These are phyloP conservation scores for Macrosoma leucophasiata DNA, from an alignment of 2,888 invertebrate species.

Conservation along the genomic window DNA sequence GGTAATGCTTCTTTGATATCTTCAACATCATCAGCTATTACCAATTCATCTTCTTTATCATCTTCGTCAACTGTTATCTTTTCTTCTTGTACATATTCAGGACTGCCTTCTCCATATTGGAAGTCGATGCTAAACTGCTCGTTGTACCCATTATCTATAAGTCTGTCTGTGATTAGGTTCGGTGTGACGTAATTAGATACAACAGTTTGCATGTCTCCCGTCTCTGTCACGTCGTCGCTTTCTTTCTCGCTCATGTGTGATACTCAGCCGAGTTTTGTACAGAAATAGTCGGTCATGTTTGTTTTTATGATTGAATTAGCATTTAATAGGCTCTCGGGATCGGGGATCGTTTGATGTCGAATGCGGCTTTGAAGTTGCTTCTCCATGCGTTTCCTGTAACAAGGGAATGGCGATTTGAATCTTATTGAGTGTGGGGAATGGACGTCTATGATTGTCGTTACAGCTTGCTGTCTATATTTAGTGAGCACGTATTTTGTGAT, in stretches of 20 bases:
- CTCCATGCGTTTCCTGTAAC: constrained; percentile 59
- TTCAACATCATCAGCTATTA: constrained; percentile 38
- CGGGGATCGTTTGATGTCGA: constrained; percentile 52
- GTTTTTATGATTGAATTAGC: constrained; percentile 68
- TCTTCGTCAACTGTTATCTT: constrained; percentile 52
- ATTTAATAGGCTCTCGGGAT: constrained; percentile 51
- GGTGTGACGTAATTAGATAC: constrained; percentile 48
- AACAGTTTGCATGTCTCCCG: constrained; percentile 62
- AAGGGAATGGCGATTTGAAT: constrained; percentile 44
- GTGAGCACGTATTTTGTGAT: too few species aligned
- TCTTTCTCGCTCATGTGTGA: constrained; percentile 56
- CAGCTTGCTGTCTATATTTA: neutral
- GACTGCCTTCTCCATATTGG: constrained; percentile 32
- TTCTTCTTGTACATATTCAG: constrained; percentile 44
- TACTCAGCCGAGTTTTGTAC: constrained; percentile 42
- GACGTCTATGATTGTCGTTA: constrained; percentile 20
- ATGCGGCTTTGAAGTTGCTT: constrained; percentile 50
- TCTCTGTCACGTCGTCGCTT: constrained; percentile 24
- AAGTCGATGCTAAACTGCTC: constrained; percentile 26
- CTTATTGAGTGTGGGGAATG: constrained; percentile 46
- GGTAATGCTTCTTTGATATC: constrained; percentile 31
- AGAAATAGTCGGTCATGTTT: constrained; percentile 63
- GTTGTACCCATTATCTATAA: constrained; percentile 37
- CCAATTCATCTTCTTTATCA: constrained; percentile 44
- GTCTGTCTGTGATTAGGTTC: constrained; percentile 40